These are phyloP conservation scores for Yponomeuta cagnagella DNA, from an alignment of 2,888 invertebrate genomes.

Conservation along the genomic window DNA sequence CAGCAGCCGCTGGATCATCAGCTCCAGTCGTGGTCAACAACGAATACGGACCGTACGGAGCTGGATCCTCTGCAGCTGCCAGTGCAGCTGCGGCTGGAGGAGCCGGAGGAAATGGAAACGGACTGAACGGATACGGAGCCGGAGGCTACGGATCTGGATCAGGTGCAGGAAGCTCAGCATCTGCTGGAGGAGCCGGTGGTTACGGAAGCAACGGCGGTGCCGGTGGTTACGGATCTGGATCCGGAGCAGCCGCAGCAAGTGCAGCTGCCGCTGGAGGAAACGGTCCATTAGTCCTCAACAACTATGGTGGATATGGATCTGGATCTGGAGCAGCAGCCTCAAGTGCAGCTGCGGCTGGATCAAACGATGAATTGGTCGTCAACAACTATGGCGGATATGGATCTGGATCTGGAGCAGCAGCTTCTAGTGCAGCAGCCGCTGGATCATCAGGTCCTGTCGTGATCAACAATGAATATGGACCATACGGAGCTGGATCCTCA, in stretches of 20 bases:
- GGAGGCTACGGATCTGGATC: not conserved
- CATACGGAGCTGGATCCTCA: constrained; percentile 11
- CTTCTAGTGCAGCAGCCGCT: constrained; percentile 8
- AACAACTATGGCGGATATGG: not conserved
- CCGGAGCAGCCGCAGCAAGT: not conserved
- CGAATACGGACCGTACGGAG: too few species aligned
- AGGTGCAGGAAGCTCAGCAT: not conserved
- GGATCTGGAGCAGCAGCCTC: not conserved
- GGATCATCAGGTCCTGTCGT: not conserved
- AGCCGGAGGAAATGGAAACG: too few species aligned
- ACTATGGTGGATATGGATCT: not conserved
- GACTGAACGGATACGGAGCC: too few species aligned
- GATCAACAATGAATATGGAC: constrained; percentile 2
- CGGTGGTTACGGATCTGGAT: not conserved
- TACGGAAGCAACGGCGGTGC: too few species aligned
- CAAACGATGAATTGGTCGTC: not conserved
- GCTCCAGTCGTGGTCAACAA: too few species aligned
- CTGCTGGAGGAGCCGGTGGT: not conserved
- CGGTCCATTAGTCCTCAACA: not conserved
- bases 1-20: too few species aligned
- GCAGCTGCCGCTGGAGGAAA: not conserved
- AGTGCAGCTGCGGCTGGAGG: too few species aligned
- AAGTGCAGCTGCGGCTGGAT: not conserved
- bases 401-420: constrained; percentile 3
- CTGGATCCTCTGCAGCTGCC: too few species aligned